These are phyloP conservation scores for Peromyscus attwateri DNA, from an alignment of 2,797 vertebrate species.

Conservation along the genomic window DNA sequence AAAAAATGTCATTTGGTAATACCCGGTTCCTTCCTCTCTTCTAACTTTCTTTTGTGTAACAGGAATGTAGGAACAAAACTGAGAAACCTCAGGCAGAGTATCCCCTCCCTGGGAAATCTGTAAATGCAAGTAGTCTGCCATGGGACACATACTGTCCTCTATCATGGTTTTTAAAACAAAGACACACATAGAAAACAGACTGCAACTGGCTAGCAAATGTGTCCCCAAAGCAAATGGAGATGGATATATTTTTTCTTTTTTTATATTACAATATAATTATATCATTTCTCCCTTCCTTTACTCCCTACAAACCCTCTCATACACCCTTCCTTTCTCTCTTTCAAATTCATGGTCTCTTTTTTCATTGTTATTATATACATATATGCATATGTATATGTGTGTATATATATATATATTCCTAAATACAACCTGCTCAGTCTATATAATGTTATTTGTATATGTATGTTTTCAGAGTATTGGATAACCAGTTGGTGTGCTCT, in stretches of 20 bases:
- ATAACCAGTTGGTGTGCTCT: neutral
- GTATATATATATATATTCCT: neutral
- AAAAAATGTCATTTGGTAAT: neutral
- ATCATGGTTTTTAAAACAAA: neutral
- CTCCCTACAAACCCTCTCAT: neutral
- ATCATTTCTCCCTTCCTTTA: neutral
- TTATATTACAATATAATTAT: neutral
- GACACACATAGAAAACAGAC: neutral
- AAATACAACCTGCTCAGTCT: neutral
- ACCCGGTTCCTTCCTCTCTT: neutral
- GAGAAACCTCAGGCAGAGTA: neutral
- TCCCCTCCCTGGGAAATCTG: neutral
- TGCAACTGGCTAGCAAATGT: neutral
- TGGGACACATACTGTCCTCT: neutral
- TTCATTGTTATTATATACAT: neutral
- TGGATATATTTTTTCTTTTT: neutral
- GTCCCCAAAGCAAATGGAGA: neutral
- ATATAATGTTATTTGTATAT: neutral
- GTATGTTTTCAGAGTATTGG: neutral
- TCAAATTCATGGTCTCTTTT: neutral
- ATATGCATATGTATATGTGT: neutral
- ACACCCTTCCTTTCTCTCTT: neutral
- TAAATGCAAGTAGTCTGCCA: neutral
- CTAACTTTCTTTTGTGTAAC: neutral
- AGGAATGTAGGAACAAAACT: constrained; percentile 18